phyloP scores from a whole-genome alignment of 2,888 invertebrate species.

The Idaea straminata region DNA sequence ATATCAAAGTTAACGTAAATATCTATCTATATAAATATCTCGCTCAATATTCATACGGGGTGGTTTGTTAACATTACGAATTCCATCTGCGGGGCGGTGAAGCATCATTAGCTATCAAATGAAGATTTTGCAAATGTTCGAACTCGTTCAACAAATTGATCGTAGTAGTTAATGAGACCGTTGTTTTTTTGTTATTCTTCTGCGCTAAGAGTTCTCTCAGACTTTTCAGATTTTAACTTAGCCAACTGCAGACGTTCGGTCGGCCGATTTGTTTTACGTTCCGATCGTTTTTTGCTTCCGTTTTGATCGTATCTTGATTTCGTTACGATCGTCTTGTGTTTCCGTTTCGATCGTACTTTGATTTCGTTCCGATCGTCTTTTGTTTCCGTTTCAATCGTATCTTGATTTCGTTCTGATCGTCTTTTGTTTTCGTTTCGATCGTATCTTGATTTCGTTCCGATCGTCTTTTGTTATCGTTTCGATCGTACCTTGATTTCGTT shows the following conservation, averaged over 20 bases:
- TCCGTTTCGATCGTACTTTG: too few species aligned
- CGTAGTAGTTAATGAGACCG: conserved; percentile 16
- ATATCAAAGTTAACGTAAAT: too few species aligned
- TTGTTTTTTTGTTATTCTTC: conserved; percentile 43
- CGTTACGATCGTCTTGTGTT: too few species aligned
- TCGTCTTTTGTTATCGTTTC: too few species aligned
- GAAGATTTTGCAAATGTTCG: not conserved
- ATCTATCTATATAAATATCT: not conserved
- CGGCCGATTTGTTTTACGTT: not conserved
- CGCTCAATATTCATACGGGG: not conserved
- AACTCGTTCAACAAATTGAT: not conserved
- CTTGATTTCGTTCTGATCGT: too few species aligned
- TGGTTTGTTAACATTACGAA: not conserved
- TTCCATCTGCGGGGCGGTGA: not conserved
- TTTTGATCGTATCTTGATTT: too few species aligned
- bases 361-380: too few species aligned
- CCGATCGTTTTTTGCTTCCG: too few species aligned
- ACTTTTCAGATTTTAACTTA: not conserved
- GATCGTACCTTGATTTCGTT: too few species aligned
- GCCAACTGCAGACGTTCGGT: not conserved
- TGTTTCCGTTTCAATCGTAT: too few species aligned
- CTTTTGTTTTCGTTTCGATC: too few species aligned
- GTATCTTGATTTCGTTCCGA: too few species aligned
- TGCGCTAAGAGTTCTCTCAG: conserved; percentile 46
- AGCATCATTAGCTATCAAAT: not conserved